Base-by-base conservation (phyloP, 2,888 invertebrate species). In the Isotomurus palustris region DNA sequence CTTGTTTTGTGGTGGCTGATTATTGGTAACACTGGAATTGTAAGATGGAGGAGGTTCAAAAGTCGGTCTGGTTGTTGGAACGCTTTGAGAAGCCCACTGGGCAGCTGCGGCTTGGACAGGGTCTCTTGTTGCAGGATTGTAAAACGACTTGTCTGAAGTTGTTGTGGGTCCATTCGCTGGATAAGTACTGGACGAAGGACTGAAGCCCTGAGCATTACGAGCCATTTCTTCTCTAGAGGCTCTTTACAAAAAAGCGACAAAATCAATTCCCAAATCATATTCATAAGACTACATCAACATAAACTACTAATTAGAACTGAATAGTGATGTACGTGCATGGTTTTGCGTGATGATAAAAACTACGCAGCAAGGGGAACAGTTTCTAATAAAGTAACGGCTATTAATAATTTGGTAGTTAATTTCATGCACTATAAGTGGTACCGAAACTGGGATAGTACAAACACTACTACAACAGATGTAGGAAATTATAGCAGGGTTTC, bases 181-280 rank as follows among this genome's bases (percentile, higher is more conserved):
- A 47, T 61, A 57, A 22, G 40, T 27, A 32, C 55, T 58, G 27
- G 29, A 40, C 27, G 60, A 10, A 24, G 29, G 41, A 36, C 43
- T 53, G 53, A 41, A 57, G 27, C 6, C 24, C 32, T 62, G 64
- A 49, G 70, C 70, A 58, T 66, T 70, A 24, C 55, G 58, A 40
- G 61, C 68, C 70, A 70, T 70, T 64, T 70, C 70, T 58, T 66
- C 63, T 51, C 70, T 62, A 52, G 67, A 62, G 40, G 70, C 70
- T 62, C 70, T 70, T 57, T 38, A n/a, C n/a, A n/a, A 53, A 43
- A 28, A 54, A 27, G 36, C 58, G 36, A 47, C 10, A 64, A 43
- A 53, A 40, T 29, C 25, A 56, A 60, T 54, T n/a, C n/a, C n/a
- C n/a, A n/a, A n/a, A n/a, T n/a, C n/a, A n/a, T n/a, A n/a, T n/a